Percentiles rank a stretch among this genome's conserved stretches.
phyloP scores from a whole-genome alignment of 2,888 invertebrate genomes.

The Philhelius pedissequus region DNA sequence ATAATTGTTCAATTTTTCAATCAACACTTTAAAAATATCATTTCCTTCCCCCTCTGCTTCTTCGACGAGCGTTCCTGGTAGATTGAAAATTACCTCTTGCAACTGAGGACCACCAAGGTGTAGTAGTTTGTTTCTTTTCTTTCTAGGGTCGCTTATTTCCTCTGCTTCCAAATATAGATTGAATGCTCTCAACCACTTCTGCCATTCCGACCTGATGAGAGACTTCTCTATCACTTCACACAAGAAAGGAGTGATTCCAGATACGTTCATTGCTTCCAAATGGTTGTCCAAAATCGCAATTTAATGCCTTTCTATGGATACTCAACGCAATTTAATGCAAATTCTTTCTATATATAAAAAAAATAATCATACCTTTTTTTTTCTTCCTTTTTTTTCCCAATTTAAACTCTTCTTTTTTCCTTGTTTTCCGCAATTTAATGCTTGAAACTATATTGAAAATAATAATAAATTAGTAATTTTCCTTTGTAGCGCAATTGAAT shows the following conservation, averaged over 20 bases:
- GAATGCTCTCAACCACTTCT: slow-evolving; percentile 46
- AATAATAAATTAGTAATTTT: neutral
- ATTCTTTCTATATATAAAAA: neutral
- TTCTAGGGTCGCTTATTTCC: slow-evolving; percentile 39
- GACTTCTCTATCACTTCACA: slow-evolving; percentile 16
- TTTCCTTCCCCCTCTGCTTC: too few species aligned
- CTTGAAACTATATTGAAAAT: neutral
- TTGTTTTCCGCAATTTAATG: slow-evolving; percentile 4
- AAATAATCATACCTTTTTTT: neutral
- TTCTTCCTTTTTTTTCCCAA: neutral
- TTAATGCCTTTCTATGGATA: neutral
- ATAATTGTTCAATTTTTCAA: too few species aligned
- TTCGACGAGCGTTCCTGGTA: too few species aligned
- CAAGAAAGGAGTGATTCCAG: slow-evolving; percentile 13
- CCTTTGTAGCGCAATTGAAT: slow-evolving; percentile 15
- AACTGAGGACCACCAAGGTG: too few species aligned
- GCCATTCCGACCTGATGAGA: slow-evolving; percentile 36
- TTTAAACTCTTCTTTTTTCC: neutral
- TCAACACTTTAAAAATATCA: too few species aligned
- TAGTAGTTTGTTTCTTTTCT: too few species aligned
- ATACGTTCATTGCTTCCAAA: neutral
- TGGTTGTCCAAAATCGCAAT: neutral
- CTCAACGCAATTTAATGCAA: neutral
- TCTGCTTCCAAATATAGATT: slow-evolving; percentile 43
- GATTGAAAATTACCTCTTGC: too few species aligned